Evolutionary conservation across 2,797 vertebrate genomes (phyloP), one percentile per base, ranked within the genome.

Genomic region (Eupleurogrammus muticus): DNA sequence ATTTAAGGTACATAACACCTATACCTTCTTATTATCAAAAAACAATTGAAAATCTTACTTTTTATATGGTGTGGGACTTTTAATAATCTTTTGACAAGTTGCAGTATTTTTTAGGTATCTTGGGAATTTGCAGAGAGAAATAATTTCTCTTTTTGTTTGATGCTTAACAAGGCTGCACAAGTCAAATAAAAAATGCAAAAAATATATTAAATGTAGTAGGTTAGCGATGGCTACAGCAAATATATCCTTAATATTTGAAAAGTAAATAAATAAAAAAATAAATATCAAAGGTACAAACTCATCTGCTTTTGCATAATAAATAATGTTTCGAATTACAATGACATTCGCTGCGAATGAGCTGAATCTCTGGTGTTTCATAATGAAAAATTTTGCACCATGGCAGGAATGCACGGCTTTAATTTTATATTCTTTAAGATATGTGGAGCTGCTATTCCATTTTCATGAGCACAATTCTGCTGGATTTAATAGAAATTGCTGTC

Each of bases 401-500:
- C 0, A 1, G 47, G 16, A 68, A 54, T 46, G 7, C 32, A 52
- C 20, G 48, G 59, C 35, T 52, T 60, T 44, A 28, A 63, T 38
- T 23, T 56, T 69, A 35, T 47, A 47, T 60, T 66, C 20, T 58
- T 23, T 63, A 47, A 62, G 17, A 67, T 0, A 61, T 48, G 69
- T 76, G 21, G 21, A 20, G 12, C 5, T 17, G 51, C 8, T 38
- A 14, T 23, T 16, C 19, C 14, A n/a, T n/a, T n/a, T 53, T 56
- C 52, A 19, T 34, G 38, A 74, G 4, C 23, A 8, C 38, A 49
- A 28, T 42, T 10, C 3, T 4, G 17, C 24, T 46, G 19, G 20
- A 13, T 5, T 54, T 23, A 80, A 69, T 53, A 53, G 5, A 68
- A 64, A 73, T 63, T 52, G 16, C 24, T 42, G 42, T 57, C 51